Base-by-base conservation (phyloP, 1,140 invertebrate species). In the Ceratina australensis region DNA sequence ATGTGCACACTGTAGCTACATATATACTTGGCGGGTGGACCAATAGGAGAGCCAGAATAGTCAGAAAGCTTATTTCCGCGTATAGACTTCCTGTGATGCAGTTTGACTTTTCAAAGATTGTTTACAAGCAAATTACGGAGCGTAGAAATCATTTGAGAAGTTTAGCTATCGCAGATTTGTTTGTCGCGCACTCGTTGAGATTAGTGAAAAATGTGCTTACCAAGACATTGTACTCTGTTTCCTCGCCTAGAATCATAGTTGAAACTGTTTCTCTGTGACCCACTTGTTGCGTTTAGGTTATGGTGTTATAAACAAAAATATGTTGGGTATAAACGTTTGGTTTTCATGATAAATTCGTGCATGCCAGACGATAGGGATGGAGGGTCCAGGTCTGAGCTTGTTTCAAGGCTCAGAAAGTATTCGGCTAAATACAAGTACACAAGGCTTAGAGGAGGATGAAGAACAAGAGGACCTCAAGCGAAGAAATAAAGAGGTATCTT, bases 221-320 rank as follows among this genome's bases (percentile, higher is more conserved):
- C 26, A 59, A 77, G 59, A 72, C 57, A 20, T 42, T 47, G 50
- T 24, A n/a, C 77, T 61, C 33, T 75, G 26, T 75, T 68, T 65
- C 47, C 57, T 52, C 61, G 75, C 56, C 10, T 57, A 60, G 61
- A 33, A 71, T 59, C 50, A 26, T 78, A 83, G 66, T 71, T 79
- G 42, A 80, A 78, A 73, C 57, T 69, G 28, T 64, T 80, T 78
- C 66, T 85, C 80, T 78, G 81, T 88, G 87, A 90, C 86, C 88
- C 87, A 90, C 89, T 90, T 90, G 89, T 90, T 90, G 88, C 87
- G 79, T 89, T 83, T 88, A 91, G 90, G 90, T 91, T 91, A 91
- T 90, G 90, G 80, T 76, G 85, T 87, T 90, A 92, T 92, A 91
- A 92, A 91, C 89, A 91, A 91, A 90, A 89, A 83, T 90, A 91